These are phyloP conservation scores for Salvelinus alpinus DNA, from an alignment of 2,113 vertebrate species.

Conservation along the genomic window DNA sequence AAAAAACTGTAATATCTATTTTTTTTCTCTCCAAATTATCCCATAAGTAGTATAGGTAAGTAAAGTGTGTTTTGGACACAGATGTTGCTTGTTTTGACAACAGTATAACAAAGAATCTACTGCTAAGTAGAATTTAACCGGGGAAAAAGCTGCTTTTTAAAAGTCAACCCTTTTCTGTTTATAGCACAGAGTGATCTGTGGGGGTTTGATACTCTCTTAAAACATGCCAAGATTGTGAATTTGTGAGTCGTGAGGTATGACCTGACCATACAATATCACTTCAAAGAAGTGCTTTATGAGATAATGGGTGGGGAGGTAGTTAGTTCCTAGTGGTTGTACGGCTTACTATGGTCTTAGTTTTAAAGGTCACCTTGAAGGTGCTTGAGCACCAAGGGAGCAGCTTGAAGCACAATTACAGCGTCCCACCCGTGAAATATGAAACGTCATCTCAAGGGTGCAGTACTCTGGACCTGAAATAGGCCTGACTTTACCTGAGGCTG, in stretches of 20 bases:
- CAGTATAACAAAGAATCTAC: too few species aligned
- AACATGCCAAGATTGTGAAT: conserved; percentile 4
- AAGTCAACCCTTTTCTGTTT: neutral
- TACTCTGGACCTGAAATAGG: neutral
- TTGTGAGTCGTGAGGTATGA: conserved; percentile 5
- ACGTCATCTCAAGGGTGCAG: neutral
- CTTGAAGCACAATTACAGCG: conserved; percentile 25
- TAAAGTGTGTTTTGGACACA: too few species aligned
- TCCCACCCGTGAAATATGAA: neutral
- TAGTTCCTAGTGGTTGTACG: neutral
- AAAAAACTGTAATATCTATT: neutral
- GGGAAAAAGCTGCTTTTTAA: neutral
- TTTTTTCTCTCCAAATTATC: too few species aligned
- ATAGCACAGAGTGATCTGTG: too few species aligned
- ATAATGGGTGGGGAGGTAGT: neutral
- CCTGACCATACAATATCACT: conserved; percentile 3
- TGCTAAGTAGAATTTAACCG: neutral
- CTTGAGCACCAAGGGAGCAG: conserved; percentile 22
- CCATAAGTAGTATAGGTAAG: too few species aligned
- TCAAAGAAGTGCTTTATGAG: conserved; percentile 36
- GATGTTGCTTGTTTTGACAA: too few species aligned
- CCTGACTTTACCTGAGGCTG: conserved; percentile 6
- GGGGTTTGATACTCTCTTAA: neutral
- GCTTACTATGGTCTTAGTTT: conserved; percentile 22
- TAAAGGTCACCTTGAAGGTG: neutral